Conservation (phyloP, 2,888 invertebrate species). For the Erebia epiphron region DNA sequence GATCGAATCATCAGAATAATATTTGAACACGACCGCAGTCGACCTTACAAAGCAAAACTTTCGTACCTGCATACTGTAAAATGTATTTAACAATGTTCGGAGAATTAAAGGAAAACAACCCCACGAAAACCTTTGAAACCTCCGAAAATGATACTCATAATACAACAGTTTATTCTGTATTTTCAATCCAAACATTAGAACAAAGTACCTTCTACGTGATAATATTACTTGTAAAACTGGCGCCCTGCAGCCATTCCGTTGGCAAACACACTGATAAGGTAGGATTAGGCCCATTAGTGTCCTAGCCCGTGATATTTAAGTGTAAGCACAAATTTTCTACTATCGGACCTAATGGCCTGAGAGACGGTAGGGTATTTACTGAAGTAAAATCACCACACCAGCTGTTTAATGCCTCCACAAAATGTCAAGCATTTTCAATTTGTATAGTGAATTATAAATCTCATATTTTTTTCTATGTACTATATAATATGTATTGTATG, state of each 20-base stretch:
- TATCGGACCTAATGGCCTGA: neutral
- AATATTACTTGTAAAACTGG: conserved; percentile 21
- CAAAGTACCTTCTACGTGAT: conserved; percentile 13
- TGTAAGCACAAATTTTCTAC: conserved; percentile 6
- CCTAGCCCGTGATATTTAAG: conserved; percentile 16
- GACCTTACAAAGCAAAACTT: conserved; percentile 39
- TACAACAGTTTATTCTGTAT: conserved; percentile 53
- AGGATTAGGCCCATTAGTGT: conserved; percentile 2
- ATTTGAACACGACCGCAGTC: conserved; percentile 37
- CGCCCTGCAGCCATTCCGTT: conserved; percentile 3
- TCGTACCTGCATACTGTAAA: conserved; percentile 31
- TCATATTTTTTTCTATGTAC: too few species aligned
- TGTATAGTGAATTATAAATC: too few species aligned
- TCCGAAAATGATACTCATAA: conserved; percentile 40
- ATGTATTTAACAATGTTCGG: conserved; percentile 41
- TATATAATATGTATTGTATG: too few species aligned
- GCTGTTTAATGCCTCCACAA: too few species aligned
- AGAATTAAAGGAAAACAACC: conserved; percentile 50
- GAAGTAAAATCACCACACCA: too few species aligned
- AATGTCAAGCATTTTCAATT: too few species aligned
- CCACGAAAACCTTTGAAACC: conserved; percentile 39
- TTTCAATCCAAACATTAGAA: conserved; percentile 49
- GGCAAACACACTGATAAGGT: conserved; percentile 8
- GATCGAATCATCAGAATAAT: conserved; percentile 35
- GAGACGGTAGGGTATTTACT: neutral